Conservation (phyloP, 2,888 invertebrate genomes). For the Trypoxylon attenuatum region DNA sequence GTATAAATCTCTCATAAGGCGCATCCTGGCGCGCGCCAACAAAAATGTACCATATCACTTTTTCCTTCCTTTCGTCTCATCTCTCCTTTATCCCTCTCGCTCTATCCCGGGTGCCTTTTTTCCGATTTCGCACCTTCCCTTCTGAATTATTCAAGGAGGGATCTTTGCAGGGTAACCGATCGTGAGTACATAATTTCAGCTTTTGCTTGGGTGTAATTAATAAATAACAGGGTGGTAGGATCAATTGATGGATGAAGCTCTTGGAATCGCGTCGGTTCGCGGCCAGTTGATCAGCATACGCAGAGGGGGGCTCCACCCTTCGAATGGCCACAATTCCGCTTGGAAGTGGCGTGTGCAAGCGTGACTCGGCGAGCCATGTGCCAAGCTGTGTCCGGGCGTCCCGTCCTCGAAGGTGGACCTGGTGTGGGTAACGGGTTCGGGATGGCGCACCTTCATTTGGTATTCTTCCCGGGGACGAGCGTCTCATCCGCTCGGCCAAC, state of each 20-base stretch:
- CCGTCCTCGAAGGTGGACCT: no score
- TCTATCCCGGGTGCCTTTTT: no score
- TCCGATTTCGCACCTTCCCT: background rate
- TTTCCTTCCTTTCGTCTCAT: background rate
- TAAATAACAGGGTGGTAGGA: background rate
- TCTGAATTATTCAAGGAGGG: background rate
- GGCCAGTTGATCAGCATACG: background rate
- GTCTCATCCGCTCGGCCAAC: conserved; percentile 63
- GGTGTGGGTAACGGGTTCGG: conserved; percentile 57
- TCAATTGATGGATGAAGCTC: background rate
- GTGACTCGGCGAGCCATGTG: conserved; percentile 31
- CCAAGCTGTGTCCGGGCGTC: conserved; percentile 6
- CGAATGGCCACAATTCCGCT: background rate
- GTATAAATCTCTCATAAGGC: no score
- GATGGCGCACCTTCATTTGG: conserved; percentile 61
- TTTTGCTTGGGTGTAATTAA: background rate
- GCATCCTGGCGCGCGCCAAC: background rate
- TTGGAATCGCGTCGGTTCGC: background rate
- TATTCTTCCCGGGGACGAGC: conserved; percentile 68
- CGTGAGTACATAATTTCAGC: background rate
- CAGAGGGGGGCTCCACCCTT: background rate
- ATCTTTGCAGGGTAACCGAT: background rate
- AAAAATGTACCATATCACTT: background rate
- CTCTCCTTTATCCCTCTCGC: no score
- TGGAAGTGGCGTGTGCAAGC: conserved; percentile 15